Evolutionary conservation across 2,113 vertebrate species (phyloP).

Genomic region (Stegastes partitus): DNA sequence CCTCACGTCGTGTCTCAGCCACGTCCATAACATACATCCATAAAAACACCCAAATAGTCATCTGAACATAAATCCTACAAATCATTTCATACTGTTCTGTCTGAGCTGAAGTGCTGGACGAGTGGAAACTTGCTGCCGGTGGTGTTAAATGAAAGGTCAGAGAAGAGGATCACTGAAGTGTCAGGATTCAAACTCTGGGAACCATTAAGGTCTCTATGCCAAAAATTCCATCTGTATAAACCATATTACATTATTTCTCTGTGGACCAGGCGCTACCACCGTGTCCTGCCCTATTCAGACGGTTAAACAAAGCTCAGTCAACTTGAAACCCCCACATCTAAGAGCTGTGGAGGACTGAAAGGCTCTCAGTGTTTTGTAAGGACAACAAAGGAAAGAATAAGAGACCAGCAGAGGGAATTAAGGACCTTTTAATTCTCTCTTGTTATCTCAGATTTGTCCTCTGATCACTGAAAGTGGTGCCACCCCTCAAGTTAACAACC

Average conservation of each 20-base stretch:
- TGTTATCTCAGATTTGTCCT: background rate
- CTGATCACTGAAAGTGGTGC: background rate
- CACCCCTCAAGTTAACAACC: background rate
- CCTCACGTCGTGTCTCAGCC: too few species aligned
- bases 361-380: too few species aligned
- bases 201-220: constrained; percentile 3
- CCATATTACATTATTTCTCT: too few species aligned
- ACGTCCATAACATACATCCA: too few species aligned
- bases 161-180: constrained; percentile 34
- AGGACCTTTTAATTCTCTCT: background rate
- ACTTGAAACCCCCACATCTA: too few species aligned
- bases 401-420: background rate
- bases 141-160: constrained; percentile 69
- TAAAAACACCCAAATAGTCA: too few species aligned
- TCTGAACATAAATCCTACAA: background rate
- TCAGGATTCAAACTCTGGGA: constrained; percentile 23
- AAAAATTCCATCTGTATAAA: background rate
- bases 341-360: too few species aligned
- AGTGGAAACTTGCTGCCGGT: constrained; percentile 33
- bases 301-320: background rate
- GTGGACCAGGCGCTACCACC: too few species aligned
- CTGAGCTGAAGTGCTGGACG: constrained; percentile 11
- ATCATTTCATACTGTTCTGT: background rate
- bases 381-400: background rate
- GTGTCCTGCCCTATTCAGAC: too few species aligned